These are phyloP conservation scores for Caenorhabditis afra DNA, from an alignment of 2,888 invertebrate species.

Conservation along the genomic window DNA sequence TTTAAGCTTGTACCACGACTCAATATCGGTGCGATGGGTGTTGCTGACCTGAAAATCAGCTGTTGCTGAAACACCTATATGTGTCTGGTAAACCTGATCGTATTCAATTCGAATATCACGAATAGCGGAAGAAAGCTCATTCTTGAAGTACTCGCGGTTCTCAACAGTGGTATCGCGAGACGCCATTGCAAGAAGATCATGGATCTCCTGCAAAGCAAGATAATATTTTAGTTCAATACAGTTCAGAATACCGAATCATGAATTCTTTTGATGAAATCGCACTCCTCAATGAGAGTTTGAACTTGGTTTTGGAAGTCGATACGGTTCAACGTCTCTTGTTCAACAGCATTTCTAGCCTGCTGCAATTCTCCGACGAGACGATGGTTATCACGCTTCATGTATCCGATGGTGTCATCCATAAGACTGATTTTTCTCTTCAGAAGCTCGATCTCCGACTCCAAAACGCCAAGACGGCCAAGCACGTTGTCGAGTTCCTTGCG, in stretches of 20 bases:
- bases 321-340: constrained; percentile 82
- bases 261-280: constrained; percentile 82
- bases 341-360: constrained; percentile 80
- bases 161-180: constrained; percentile 83
- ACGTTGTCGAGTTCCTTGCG: constrained; percentile 80
- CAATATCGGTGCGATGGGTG: constrained; percentile 82
- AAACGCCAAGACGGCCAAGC: constrained; percentile 80
- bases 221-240: not conserved
- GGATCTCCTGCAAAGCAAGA: constrained; percentile 40
- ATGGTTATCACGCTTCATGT: constrained; percentile 81
- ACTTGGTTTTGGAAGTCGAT: constrained; percentile 83
- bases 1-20: constrained; percentile 83
- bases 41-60: constrained; percentile 81
- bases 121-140: constrained; percentile 83
- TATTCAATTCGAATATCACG: constrained; percentile 83
- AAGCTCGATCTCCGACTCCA: constrained; percentile 79
- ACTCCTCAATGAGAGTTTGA: constrained; percentile 83
- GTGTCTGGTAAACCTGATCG: constrained; percentile 77
- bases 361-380: constrained; percentile 67
- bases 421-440: constrained; percentile 74
- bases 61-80: not conserved
- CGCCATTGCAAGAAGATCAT: constrained; percentile 63
- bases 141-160: constrained; percentile 84
- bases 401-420: constrained; percentile 78
- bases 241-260: constrained; percentile 80